phyloP scores from a whole-genome alignment of 1,140 invertebrate species.

The Aphelinus atriplicis region DNA sequence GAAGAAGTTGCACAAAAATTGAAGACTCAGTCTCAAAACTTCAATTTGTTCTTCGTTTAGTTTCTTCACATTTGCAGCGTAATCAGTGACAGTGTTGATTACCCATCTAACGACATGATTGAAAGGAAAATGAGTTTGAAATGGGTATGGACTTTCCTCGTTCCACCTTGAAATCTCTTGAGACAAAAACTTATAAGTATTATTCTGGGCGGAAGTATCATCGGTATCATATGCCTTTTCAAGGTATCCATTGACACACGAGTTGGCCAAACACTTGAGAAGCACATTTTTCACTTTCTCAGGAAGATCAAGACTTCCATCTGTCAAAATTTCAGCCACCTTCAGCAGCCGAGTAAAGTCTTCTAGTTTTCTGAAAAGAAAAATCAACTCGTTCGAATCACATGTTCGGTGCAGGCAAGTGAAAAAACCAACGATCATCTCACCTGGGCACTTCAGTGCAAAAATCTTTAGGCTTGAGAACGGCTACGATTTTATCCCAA shows the following conservation, averaged over 20 bases:
- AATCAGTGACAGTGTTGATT: conserved; percentile 41
- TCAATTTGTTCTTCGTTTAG: conserved; percentile 44
- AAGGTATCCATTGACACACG: conserved; percentile 48
- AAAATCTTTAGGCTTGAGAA: conserved; percentile 51
- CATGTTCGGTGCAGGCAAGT: neutral
- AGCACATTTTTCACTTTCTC: conserved; percentile 46
- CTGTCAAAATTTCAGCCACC: conserved; percentile 49
- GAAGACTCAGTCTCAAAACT: conserved; percentile 50
- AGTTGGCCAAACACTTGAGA: conserved; percentile 56
- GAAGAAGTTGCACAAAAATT: conserved; percentile 57
- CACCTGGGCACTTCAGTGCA: conserved; percentile 43
- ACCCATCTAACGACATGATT: conserved; percentile 49
- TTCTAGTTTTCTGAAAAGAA: conserved; percentile 10
- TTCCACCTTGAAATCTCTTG: conserved; percentile 27
- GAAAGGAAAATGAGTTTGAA: conserved; percentile 51
- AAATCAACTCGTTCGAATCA: neutral
- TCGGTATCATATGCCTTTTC: conserved; percentile 37
- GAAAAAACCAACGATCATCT: neutral
- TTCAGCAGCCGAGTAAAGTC: conserved; percentile 46
- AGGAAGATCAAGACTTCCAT: conserved; percentile 36
- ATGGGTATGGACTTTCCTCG: conserved; percentile 36
- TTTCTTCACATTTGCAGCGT: conserved; percentile 12
- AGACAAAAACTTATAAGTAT: conserved; percentile 26
- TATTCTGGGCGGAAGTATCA: conserved; percentile 22
- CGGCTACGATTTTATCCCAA: conserved; percentile 44